Conservation (phyloP, 2,888 invertebrate genomes). For the Euphydryas editha region DNA sequence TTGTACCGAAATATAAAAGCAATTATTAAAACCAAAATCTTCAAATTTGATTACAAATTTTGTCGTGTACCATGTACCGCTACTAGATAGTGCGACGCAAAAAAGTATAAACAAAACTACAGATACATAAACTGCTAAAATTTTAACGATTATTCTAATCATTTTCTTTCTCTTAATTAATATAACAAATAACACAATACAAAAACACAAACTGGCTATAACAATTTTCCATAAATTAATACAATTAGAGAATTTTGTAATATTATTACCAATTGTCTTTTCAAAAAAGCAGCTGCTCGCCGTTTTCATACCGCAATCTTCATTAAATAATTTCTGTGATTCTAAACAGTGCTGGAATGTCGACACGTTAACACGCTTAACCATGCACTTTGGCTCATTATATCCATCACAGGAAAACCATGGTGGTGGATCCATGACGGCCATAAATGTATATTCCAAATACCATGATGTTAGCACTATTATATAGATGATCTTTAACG, state of each 20-base stretch:
- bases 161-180: slow-evolving; percentile 62
- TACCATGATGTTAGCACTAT: slow-evolving; percentile 67
- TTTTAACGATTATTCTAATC: slow-evolving; percentile 55
- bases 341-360: slow-evolving; percentile 73
- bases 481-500: slow-evolving; percentile 61
- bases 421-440: slow-evolving; percentile 65
- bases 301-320: slow-evolving; percentile 71
- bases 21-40: slow-evolving; percentile 47
- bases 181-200: slow-evolving; percentile 57
- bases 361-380: slow-evolving; percentile 67
- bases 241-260: slow-evolving; percentile 52
- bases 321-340: slow-evolving; percentile 61
- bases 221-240: slow-evolving; percentile 61
- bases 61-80: slow-evolving; percentile 67
- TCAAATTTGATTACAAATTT: slow-evolving; percentile 54
- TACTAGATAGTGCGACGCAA: slow-evolving; percentile 63
- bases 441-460: slow-evolving; percentile 64
- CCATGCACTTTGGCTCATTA: slow-evolving; percentile 64
- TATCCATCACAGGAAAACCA: slow-evolving; percentile 70
- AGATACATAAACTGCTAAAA: slow-evolving; percentile 54
- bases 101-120: slow-evolving; percentile 58
- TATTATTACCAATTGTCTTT: slow-evolving; percentile 63
- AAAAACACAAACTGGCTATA: slow-evolving; percentile 49
- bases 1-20: slow-evolving; percentile 51
- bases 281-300: slow-evolving; percentile 70